These are phyloP conservation scores for Cabera pusaria DNA, from an alignment of 2,888 invertebrate genomes.

Conservation along the genomic window DNA sequence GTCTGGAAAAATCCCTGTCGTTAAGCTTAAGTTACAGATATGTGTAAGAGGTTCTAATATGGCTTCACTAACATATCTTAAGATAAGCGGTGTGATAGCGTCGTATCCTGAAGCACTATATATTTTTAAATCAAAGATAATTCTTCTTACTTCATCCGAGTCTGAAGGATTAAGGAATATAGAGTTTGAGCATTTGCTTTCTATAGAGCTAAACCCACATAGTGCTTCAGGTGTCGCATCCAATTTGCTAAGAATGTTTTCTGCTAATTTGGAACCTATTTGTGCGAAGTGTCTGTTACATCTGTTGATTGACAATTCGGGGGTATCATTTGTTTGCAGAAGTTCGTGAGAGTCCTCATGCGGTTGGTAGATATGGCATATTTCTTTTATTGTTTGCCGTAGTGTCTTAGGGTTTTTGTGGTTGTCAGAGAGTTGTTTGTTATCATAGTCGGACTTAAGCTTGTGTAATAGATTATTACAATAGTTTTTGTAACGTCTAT, in stretches of 20 bases:
- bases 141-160: neutral
- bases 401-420: no score
- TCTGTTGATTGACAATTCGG: no score
- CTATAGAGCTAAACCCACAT: no score
- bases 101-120: neutral
- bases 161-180: neutral
- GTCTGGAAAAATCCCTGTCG: neutral
- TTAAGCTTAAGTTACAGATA: neutral
- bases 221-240: neutral
- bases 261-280: neutral
- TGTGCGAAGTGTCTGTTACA: neutral
- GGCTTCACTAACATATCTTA: neutral
- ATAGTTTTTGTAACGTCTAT: no score
- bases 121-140: no score
- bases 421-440: no score
- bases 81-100: neutral
- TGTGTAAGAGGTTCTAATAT: neutral
- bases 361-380: no score
- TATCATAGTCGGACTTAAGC: no score
- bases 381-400: no score
- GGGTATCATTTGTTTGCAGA: no score
- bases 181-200: neutral
- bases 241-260: neutral
- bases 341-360: no score
- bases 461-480: no score